phyloP scores from a whole-genome alignment of 2,113 vertebrate species.

The Myrmecobius fasciatus region DNA sequence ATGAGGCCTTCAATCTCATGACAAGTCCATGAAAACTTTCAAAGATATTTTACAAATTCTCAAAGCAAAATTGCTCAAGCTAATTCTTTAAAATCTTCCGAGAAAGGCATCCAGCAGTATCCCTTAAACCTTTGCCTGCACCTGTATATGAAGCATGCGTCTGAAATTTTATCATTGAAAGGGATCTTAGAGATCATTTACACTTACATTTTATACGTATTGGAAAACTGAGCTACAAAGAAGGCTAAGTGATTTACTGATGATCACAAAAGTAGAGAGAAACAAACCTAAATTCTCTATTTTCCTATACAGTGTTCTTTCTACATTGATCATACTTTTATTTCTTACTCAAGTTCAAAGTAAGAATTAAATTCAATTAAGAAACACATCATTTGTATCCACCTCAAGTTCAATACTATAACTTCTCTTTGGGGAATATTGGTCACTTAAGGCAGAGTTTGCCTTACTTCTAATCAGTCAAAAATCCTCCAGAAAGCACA shows the following conservation, averaged over 20 bases:
- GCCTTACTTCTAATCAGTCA: background rate
- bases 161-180: background rate
- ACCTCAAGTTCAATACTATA: background rate
- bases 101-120: background rate
- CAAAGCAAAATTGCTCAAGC: background rate
- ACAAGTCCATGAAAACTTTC: background rate
- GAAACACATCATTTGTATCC: background rate
- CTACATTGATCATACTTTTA: background rate
- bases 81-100: background rate
- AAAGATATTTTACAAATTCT: background rate
- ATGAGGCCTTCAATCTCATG: background rate
- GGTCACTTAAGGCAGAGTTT: background rate
- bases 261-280: background rate
- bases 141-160: background rate
- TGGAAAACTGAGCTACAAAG: background rate
- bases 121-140: background rate
- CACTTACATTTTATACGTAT: background rate
- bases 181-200: background rate
- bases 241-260: background rate
- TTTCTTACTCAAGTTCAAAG: background rate
- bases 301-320: background rate
- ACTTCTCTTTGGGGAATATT: accelerated
- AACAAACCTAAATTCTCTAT: background rate
- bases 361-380: accelerated
- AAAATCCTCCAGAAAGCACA: background rate